A percentile compares a stretch with the other conserved stretches of the same genome.
These are phyloP conservation scores for Tokudaia muenninki DNA, from an alignment of 2,797 vertebrate genomes.

Conservation along the genomic window DNA sequence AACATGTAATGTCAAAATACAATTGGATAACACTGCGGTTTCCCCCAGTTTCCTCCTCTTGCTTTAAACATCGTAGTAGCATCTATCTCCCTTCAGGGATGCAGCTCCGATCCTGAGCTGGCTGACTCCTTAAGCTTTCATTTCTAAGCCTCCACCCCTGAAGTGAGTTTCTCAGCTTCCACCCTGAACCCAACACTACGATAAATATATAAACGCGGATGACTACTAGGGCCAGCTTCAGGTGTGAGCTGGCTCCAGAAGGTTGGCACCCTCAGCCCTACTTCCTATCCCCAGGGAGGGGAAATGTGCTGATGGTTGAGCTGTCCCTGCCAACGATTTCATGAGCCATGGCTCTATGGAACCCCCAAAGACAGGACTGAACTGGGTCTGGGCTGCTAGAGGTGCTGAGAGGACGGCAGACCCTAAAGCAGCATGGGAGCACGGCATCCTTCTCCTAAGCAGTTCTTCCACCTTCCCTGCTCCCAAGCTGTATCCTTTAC, in stretches of 20 bases:
- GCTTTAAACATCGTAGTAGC: background rate
- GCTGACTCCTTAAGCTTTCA: background rate
- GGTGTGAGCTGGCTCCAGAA: background rate
- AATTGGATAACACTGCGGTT: background rate
- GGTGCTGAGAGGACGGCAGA: background rate
- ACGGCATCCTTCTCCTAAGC: background rate
- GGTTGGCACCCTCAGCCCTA: background rate
- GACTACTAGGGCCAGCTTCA: background rate
- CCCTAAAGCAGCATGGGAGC: background rate
- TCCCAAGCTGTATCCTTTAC: background rate
- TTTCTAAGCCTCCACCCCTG: background rate
- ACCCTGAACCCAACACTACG: background rate
- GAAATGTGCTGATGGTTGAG: background rate
- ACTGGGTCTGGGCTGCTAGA: background rate
- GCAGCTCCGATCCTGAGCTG: background rate
- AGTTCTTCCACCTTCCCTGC: background rate
- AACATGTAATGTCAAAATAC: background rate
- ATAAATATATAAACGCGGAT: background rate
- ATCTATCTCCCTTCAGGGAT: background rate
- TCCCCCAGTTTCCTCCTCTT: background rate
- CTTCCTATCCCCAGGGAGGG: background rate
- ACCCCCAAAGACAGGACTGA: background rate
- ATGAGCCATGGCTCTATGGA: background rate
- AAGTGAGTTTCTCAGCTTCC: background rate
- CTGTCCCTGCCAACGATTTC: background rate